These are phyloP conservation scores for Stegophylla sp. DNA, from an alignment of 2,888 invertebrate species.

Conservation along the genomic window DNA sequence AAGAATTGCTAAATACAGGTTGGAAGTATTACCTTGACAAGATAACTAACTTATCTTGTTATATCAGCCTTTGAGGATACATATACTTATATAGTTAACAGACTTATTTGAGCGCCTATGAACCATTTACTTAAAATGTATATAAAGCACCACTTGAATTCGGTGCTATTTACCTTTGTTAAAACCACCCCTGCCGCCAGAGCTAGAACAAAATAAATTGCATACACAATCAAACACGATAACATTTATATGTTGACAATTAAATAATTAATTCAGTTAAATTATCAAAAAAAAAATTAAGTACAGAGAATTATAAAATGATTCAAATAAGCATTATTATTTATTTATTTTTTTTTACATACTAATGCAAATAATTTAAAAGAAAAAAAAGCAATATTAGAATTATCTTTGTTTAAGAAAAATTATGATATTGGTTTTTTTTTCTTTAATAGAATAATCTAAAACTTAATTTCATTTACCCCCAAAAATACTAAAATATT, in stretches of 20 bases:
- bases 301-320: slow-evolving; percentile 21
- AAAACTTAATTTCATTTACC: neutral
- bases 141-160: slow-evolving; percentile 58
- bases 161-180: slow-evolving; percentile 94
- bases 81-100: slow-evolving; percentile 56
- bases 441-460: neutral
- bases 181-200: slow-evolving; percentile 94
- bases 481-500: neutral
- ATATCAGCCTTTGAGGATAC: slow-evolving; percentile 57
- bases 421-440: too few species aligned
- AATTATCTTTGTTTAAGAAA: neutral
- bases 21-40: slow-evolving; percentile 57
- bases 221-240: slow-evolving; percentile 58
- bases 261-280: slow-evolving; percentile 32
- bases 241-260: slow-evolving; percentile 49
- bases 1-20: slow-evolving; percentile 52
- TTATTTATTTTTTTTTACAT: too few species aligned
- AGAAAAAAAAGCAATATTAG: neutral
- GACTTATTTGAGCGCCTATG: slow-evolving; percentile 56
- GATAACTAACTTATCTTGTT: slow-evolving; percentile 59
- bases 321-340: slow-evolving; percentile 25
- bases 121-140: slow-evolving; percentile 58
- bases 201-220: slow-evolving; percentile 81
- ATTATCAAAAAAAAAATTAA: slow-evolving; percentile 18
- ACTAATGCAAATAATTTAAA: neutral